Conservation (phyloP, 2,797 vertebrate genomes). For the Enteromius trimaculatus region DNA sequence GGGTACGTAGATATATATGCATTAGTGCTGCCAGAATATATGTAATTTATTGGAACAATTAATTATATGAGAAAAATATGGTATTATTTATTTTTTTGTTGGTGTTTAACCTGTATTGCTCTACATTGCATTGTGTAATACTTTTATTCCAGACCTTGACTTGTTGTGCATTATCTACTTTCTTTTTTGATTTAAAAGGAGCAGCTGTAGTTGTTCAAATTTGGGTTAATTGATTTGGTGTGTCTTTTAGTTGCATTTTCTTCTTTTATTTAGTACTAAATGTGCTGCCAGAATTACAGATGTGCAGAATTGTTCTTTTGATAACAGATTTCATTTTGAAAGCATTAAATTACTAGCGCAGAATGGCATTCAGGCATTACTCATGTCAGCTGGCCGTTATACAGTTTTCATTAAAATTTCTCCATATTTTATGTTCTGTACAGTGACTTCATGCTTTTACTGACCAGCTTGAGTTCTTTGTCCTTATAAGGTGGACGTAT, state of each 20-base stretch:
- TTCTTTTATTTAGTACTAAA: conserved; percentile 22
- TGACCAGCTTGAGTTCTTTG: not conserved
- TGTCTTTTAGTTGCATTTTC: not conserved
- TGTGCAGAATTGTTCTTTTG: conserved; percentile 9
- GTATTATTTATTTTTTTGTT: not conserved
- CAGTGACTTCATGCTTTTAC: conserved; percentile 22
- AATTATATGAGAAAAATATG: too few relatives aligned
- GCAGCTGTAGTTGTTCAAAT: not conserved
- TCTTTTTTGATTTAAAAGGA: not conserved
- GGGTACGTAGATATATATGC: too few relatives aligned
- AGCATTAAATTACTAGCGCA: conserved; percentile 16
- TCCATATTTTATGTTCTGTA: conserved; percentile 24
- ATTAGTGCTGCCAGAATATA: too few relatives aligned
- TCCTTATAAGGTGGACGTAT: conserved; percentile 57
- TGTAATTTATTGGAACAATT: not conserved
- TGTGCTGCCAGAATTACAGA: conserved; percentile 26
- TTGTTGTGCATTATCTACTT: not conserved
- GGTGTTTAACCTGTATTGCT: not conserved
- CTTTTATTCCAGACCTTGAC: not conserved
- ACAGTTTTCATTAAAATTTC: conserved; percentile 12
- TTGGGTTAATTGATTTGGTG: not conserved
- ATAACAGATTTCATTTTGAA: conserved; percentile 21
- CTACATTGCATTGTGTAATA: not conserved
- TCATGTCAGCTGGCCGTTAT: conserved; percentile 14
- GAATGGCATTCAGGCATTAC: conserved; percentile 30